Conservation (phyloP, 1,140 invertebrate species). For the Monomorium pharaonis region DNA sequence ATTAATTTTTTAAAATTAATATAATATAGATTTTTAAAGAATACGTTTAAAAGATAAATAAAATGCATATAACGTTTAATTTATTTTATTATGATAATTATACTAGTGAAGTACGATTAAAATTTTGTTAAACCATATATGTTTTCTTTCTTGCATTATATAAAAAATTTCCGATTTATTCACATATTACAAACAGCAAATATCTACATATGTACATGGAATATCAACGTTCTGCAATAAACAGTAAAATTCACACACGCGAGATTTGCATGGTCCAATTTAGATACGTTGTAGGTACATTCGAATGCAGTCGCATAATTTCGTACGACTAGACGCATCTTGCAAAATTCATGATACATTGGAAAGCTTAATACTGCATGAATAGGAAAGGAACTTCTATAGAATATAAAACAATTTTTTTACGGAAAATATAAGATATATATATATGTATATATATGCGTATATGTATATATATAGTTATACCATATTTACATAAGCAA, state of each 20-base stretch:
- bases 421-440: background rate
- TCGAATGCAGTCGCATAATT: slow-evolving; percentile 12
- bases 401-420: background rate
- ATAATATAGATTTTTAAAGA: background rate
- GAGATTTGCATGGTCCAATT: slow-evolving; percentile 6
- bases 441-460: background rate
- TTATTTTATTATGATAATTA: background rate
- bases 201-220: background rate
- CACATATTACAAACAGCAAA: background rate
- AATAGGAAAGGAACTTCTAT: background rate
- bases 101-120: background rate
- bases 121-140: background rate
- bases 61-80: background rate
- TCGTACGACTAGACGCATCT: slow-evolving; percentile 17
- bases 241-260: background rate
- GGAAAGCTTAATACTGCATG: background rate
- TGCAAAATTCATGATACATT: slow-evolving; percentile 44
- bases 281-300: slow-evolving; percentile 14
- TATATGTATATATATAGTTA: background rate
- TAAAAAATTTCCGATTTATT: background rate
- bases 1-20: background rate
- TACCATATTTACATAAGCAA: too few relatives aligned
- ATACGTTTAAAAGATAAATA: background rate
- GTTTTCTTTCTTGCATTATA: background rate
- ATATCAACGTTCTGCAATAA: background rate